These are phyloP conservation scores for Euborellia annulipes DNA, from an alignment of 1,140 invertebrate species.

Conservation along the genomic window DNA sequence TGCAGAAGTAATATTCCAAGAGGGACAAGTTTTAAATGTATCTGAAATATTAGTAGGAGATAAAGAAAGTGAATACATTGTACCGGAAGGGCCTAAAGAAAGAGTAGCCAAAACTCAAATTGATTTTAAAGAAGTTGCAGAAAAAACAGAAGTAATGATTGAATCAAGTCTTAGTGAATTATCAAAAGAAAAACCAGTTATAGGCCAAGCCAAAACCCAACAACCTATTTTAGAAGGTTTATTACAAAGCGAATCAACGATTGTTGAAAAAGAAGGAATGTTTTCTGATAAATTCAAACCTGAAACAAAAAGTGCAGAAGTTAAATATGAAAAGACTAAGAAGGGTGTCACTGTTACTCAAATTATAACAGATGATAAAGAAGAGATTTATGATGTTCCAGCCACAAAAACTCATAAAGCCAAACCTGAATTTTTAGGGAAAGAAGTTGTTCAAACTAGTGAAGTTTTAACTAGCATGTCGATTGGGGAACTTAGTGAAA, in stretches of 20 bases:
- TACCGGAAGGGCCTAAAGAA: conserved; percentile 9
- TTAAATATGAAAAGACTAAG: conserved; percentile 21
- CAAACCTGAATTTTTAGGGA: conserved; percentile 19
- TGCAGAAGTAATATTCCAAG: conserved; percentile 23
- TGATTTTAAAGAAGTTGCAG: conserved; percentile 24
- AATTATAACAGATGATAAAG: conserved; percentile 24
- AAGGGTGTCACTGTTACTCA: conserved; percentile 23
- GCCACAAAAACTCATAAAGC: conserved; percentile 19
- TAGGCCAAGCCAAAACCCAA: conserved; percentile 19
- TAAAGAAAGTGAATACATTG: conserved; percentile 29
- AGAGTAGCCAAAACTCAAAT: conserved; percentile 14
- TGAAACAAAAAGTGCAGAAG: conserved; percentile 19
- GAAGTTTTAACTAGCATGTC: conserved; percentile 18
- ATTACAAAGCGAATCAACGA: conserved; percentile 24
- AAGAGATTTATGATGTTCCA: conserved; percentile 18
- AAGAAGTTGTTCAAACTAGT: conserved; percentile 22
- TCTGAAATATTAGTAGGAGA: conserved; percentile 27
- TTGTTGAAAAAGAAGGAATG: conserved; percentile 25
- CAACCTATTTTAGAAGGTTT: conserved; percentile 26
- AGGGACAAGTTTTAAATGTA: conserved; percentile 24
- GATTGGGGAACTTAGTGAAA: conserved; percentile 16
- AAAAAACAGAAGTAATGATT: conserved; percentile 24
- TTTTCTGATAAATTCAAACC: conserved; percentile 16
- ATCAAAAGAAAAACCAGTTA: conserved; percentile 1
- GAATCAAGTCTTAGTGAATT: conserved; percentile 21